Percentiles rank a stretch among this genome's conserved stretches.
phyloP scores from a whole-genome alignment of 2,888 invertebrate species.

The Operophtera brumata region DNA sequence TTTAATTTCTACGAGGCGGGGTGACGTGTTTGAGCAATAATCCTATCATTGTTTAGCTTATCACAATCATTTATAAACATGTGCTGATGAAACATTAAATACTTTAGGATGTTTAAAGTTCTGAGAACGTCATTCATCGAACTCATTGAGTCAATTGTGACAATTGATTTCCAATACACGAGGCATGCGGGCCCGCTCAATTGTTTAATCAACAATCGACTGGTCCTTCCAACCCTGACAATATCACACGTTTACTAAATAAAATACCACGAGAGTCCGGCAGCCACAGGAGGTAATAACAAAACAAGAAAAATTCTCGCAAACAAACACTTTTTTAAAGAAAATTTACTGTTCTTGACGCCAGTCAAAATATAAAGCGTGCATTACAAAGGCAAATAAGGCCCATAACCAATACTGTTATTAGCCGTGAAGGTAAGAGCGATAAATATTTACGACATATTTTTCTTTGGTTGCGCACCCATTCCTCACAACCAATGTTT shows the following conservation, averaged over 20 bases:
- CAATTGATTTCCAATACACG: conserved; percentile 79
- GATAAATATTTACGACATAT: conserved; percentile 33
- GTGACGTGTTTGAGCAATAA: no score
- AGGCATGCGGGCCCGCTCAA: conserved; percentile 69
- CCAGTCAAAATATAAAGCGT: conserved; percentile 40
- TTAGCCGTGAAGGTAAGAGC: conserved; percentile 34
- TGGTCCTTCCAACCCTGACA: conserved; percentile 53
- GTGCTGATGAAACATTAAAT: no score
- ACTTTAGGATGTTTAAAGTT: conserved; percentile 25
- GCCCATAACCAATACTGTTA: conserved; percentile 42
- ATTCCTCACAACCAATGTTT: conserved; percentile 22
- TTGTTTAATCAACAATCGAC: conserved; percentile 72
- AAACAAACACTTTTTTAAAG: conserved; percentile 36
- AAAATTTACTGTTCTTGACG: conserved; percentile 34
- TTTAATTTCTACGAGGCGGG: no score
- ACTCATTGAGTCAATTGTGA: conserved; percentile 61
- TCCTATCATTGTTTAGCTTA: no score
- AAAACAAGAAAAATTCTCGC: conserved; percentile 43
- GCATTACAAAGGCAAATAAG: conserved; percentile 42
- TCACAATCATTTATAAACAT: no score
- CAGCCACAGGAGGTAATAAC: conserved; percentile 44
- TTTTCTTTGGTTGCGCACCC: conserved; percentile 22
- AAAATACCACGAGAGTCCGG: conserved; percentile 51
- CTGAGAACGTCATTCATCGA: conserved; percentile 50
- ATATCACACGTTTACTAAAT: conserved; percentile 49